These are phyloP conservation scores for Agrilus planipennis DNA, from an alignment of 1,140 invertebrate species.

Conservation along the genomic window DNA sequence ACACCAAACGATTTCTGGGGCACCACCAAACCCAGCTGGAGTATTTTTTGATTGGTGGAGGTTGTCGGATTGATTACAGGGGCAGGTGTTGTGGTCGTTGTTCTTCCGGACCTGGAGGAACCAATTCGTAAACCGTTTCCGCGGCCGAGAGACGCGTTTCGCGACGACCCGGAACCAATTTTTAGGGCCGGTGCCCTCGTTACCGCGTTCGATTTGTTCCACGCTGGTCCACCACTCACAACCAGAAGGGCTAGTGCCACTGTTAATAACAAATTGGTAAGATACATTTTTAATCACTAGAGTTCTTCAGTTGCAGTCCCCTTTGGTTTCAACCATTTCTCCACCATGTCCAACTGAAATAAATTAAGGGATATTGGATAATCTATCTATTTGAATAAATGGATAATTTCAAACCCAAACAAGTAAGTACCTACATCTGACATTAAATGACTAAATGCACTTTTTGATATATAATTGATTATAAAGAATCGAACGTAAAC, in stretches of 20 bases:
- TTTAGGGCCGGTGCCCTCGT: constrained; percentile 34
- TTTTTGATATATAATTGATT: no score
- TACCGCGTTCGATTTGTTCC: constrained; percentile 27
- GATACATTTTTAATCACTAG: constrained; percentile 24
- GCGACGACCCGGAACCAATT: constrained; percentile 31
- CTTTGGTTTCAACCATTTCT: no score
- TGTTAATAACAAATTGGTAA: constrained; percentile 21
- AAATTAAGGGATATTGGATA: no score
- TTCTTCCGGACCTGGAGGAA: constrained; percentile 16
- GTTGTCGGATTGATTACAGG: constrained; percentile 18
- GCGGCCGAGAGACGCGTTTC: constrained; percentile 16
- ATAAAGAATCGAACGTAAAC: no score
- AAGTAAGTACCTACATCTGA: no score
- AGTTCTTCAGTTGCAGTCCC: no score
- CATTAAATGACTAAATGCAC: no score
- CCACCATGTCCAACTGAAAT: no score
- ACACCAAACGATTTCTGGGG: constrained; percentile 64
- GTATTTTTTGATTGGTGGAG: constrained; percentile 16
- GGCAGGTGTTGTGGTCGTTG: constrained; percentile 21
- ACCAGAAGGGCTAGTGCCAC: constrained; percentile 32
- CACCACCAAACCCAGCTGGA: constrained; percentile 56
- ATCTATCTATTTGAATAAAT: no score
- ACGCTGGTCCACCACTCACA: constrained; percentile 33
- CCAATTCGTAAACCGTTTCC: constrained; percentile 28
- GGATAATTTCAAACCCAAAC: no score